Percentiles rank a stretch among this genome's conserved stretches.
These are phyloP conservation scores for Chrysaora quinquecirrha DNA, from an alignment of 30 jellyfish, hydroid and myxozoan genomes.

Conservation along the genomic window DNA sequence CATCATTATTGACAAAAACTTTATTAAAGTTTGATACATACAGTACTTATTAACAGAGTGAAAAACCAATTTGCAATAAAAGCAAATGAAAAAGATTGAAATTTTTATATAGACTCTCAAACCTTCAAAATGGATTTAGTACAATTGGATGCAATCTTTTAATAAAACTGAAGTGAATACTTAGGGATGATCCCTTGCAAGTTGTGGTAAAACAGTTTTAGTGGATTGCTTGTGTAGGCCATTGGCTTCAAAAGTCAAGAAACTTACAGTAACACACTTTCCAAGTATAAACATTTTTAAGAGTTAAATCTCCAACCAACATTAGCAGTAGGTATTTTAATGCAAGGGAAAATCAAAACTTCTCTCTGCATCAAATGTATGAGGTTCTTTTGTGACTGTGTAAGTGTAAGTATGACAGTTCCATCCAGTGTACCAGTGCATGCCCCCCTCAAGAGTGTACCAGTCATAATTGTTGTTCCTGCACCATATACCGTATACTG, in stretches of 20 bases:
- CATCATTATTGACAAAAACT: not conserved
- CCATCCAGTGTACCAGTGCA: conserved; percentile 6
- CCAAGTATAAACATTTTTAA: not conserved
- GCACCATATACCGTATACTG: not conserved
- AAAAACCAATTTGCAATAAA: not conserved
- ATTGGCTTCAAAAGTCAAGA: not conserved
- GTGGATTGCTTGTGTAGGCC: conserved; percentile 3
- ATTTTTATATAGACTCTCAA: not conserved
- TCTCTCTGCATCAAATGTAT: not conserved
- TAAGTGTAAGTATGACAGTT: not conserved
- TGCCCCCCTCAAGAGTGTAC: conserved; percentile 7
- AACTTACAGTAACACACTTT: not conserved
- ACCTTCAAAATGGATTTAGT: not conserved
- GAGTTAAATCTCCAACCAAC: conserved; percentile 2
- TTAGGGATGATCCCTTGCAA: conserved; percentile 4
- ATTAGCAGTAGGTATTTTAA: not conserved
- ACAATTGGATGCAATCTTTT: not conserved
- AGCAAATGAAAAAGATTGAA: not conserved
- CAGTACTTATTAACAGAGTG: conserved; percentile 1
- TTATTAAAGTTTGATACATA: not conserved
- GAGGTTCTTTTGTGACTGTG: conserved; percentile 4
- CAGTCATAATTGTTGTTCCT: conserved; percentile 1
- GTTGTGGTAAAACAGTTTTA: not conserved
- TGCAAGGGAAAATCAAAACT: conserved; percentile 1
- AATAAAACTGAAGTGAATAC: not conserved